These are phyloP conservation scores for Drosophila engyochracea DNA, from an alignment of 2,888 invertebrate genomes.

Conservation along the genomic window DNA sequence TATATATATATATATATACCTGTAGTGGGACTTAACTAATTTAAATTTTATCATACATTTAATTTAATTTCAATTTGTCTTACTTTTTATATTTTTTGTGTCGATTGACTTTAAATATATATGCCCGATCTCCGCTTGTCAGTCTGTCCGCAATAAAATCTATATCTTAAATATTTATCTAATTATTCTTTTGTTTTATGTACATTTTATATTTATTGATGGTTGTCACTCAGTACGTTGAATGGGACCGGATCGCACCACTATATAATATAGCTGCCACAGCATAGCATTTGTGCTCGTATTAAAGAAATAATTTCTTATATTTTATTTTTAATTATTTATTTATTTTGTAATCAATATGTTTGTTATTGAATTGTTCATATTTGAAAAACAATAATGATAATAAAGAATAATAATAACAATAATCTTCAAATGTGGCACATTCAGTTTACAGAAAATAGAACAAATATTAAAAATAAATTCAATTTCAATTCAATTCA, in stretches of 20 bases:
- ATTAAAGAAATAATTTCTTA: not conserved
- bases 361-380: no score
- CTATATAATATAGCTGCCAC: not conserved
- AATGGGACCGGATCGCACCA: not conserved
- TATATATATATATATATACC: not conserved
- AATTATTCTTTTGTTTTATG: not conserved
- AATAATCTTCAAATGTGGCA: not conserved
- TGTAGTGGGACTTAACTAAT: no score
- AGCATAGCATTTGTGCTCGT: not conserved
- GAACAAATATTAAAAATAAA: not conserved
- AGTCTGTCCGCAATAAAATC: not conserved
- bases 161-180: not conserved
- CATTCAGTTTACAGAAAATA: not conserved
- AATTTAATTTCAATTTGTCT: no score
- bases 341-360: not conserved
- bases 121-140: no score
- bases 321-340: not conserved
- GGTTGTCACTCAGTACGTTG: no score
- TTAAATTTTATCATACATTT: no score
- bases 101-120: no score
- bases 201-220: not conserved
- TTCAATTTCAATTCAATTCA: no score
- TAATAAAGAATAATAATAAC: no score
- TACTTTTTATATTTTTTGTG: no score
- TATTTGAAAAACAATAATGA: no score